Percentiles rank a stretch among this genome's conserved stretches.
Evolutionary conservation across 2,797 vertebrate species (phyloP).

Genomic region (Antrozous pallidus): DNA sequence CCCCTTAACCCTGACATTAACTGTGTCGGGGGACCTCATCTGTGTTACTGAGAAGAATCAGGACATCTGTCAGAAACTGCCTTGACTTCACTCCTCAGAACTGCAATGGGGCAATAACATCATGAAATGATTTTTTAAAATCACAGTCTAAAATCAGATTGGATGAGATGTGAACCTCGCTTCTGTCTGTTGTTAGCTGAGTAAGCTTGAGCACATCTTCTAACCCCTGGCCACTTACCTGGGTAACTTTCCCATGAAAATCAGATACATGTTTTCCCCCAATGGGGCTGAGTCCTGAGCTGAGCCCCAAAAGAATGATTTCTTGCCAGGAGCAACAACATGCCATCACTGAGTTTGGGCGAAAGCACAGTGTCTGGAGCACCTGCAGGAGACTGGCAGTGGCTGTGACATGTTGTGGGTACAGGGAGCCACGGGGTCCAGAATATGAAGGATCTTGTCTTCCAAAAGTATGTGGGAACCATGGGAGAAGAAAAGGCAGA

Average conservation of each 20-base stretch:
- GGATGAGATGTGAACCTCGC: neutral
- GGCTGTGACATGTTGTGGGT: neutral
- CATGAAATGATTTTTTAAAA: neutral
- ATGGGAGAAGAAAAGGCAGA: neutral
- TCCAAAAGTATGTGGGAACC: neutral
- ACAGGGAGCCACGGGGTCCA: too few species aligned
- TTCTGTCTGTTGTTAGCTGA: neutral
- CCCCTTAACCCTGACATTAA: neutral
- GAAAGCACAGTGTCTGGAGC: neutral
- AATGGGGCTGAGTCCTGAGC: neutral
- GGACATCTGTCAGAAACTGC: neutral
- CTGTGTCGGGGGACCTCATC: neutral
- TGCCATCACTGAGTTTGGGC: neutral
- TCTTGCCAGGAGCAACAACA: neutral
- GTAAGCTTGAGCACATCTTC: neutral
- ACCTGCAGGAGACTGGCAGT: neutral
- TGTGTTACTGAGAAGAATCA: neutral
- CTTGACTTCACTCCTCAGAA: neutral
- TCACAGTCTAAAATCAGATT: neutral
- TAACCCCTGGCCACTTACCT: neutral
- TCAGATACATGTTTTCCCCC: neutral
- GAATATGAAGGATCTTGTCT: neutral
- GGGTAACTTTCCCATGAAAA: neutral
- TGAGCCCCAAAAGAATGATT: neutral
- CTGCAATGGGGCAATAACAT: neutral